Evolutionary conservation across 1,140 invertebrate species (phyloP).

Genomic region (Macrobrachium rosenbergii): DNA sequence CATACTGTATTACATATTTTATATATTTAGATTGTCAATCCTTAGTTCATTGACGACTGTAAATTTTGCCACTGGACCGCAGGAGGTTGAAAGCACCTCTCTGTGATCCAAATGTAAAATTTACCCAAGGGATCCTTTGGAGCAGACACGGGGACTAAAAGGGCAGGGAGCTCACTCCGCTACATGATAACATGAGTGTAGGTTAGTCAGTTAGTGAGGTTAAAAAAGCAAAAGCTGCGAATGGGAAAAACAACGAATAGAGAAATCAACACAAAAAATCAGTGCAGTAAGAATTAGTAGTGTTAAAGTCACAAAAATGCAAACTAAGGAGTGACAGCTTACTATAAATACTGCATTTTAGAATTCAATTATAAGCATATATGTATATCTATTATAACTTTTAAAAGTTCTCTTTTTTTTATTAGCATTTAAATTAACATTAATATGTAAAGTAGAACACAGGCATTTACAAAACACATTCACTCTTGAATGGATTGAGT

Average conservation of each 20-base stretch:
- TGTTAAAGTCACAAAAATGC: slow-evolving; percentile 32
- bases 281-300: slow-evolving; percentile 1
- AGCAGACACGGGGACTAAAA: slow-evolving; percentile 36
- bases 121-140: slow-evolving; percentile 54
- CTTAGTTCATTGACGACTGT: slow-evolving; percentile 45
- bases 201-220: slow-evolving; percentile 39
- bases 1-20: slow-evolving; percentile 11
- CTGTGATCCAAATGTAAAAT: slow-evolving; percentile 21
- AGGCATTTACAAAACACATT: slow-evolving; percentile 3
- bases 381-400: not conserved
- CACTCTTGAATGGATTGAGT: slow-evolving; percentile 9
- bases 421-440: no score
- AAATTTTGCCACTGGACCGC: slow-evolving; percentile 35
- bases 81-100: not conserved
- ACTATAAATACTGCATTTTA: not conserved
- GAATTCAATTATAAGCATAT: slow-evolving; percentile 2
- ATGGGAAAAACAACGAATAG: not conserved
- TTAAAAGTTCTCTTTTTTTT: no score
- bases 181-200: not conserved
- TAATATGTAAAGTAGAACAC: not conserved
- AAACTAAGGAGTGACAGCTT: slow-evolving; percentile 53
- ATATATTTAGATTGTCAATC: slow-evolving; percentile 46
- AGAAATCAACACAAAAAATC: not conserved
- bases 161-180: slow-evolving; percentile 39
- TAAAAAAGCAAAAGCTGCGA: not conserved